Evolutionary conservation across 2,888 invertebrate genomes (phyloP).

Genomic region (Biston stratarius): DNA sequence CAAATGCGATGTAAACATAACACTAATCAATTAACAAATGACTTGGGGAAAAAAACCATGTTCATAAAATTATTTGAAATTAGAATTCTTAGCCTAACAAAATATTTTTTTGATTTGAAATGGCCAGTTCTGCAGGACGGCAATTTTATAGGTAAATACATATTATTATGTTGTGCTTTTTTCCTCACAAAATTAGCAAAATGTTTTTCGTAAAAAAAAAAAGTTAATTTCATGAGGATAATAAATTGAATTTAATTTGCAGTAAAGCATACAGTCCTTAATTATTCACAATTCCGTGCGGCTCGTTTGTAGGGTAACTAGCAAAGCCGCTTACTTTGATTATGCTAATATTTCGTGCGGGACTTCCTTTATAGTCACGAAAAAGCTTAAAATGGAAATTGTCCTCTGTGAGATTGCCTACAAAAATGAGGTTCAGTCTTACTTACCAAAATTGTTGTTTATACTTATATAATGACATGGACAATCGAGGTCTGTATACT

Average conservation of each 20-base stretch:
- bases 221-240: not conserved
- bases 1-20: too few species aligned
- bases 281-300: slow-evolving; percentile 12
- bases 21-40: too few species aligned
- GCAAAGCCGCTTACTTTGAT: slow-evolving; percentile 18
- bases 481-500: too few species aligned
- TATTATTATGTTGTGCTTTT: not conserved
- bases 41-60: too few species aligned
- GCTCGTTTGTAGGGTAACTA: slow-evolving; percentile 18
- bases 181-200: not conserved
- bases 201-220: not conserved
- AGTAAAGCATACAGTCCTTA: slow-evolving; percentile 6
- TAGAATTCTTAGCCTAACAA: too few species aligned
- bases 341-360: slow-evolving; percentile 14
- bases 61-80: too few species aligned
- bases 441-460: not conserved
- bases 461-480: too few species aligned
- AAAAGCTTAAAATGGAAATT: slow-evolving; percentile 9
- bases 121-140: too few species aligned
- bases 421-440: not conserved
- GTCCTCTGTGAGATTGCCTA: not conserved
- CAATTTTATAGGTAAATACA: too few species aligned
- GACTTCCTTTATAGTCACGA: slow-evolving; percentile 6
- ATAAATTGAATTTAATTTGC: slow-evolving; percentile 8
- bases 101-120: too few species aligned